phyloP scores from a whole-genome alignment of 2,113 vertebrate genomes.

The Telmatochromis sp. region DNA sequence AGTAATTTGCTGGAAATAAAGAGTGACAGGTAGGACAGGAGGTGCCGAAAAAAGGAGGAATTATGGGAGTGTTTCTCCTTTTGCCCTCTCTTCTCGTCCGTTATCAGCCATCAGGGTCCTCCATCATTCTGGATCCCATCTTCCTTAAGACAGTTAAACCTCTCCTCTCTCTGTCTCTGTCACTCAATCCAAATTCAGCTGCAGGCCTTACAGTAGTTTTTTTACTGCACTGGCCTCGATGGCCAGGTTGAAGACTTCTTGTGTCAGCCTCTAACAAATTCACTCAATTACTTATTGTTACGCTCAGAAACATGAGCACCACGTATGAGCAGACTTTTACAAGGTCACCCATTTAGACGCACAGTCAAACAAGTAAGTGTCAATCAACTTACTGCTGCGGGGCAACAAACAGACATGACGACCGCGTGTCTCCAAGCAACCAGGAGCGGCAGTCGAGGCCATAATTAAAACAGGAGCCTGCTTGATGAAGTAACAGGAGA shows the following conservation, averaged over 20 bases:
- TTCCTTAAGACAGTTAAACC: conserved; percentile 36
- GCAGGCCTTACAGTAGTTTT: background rate
- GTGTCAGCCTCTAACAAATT: background rate
- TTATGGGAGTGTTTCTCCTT: conserved; percentile 40
- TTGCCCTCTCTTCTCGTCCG: conserved; percentile 19
- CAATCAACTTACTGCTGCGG: background rate
- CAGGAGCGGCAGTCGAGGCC: background rate
- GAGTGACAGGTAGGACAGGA: conserved; percentile 29
- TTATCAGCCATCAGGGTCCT: conserved; percentile 47
- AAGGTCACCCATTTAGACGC: conserved; percentile 26
- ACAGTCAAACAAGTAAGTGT: conserved; percentile 1
- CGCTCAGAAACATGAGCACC: background rate
- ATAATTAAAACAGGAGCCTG: background rate
- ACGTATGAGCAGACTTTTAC: background rate
- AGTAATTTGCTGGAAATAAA: conserved; percentile 45
- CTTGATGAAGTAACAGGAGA: background rate
- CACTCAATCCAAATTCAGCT: conserved; percentile 15
- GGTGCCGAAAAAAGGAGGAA: conserved; percentile 9
- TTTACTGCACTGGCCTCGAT: background rate
- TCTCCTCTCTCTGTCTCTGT: conserved; percentile 23
- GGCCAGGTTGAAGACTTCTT: background rate
- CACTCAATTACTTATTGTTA: background rate
- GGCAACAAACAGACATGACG: background rate
- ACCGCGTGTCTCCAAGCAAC: background rate
- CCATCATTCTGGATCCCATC: conserved; percentile 50